These are phyloP conservation scores for Luscinia luscinia DNA, from an alignment of 2,797 vertebrate genomes.

Conservation along the genomic window DNA sequence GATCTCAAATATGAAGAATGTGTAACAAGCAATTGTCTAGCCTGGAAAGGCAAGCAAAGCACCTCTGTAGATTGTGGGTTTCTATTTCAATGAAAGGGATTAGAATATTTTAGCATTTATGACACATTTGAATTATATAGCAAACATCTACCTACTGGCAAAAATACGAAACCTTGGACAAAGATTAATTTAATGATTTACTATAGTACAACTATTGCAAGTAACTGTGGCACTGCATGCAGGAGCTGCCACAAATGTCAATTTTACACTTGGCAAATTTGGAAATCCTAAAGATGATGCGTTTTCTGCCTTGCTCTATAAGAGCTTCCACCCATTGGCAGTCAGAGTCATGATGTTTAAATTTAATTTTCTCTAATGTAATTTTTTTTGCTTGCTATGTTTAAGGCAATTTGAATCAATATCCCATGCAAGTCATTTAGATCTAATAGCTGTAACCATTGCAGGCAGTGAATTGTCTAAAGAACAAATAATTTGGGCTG, in stretches of 20 bases:
- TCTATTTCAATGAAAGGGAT: background rate
- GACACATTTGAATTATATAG: background rate
- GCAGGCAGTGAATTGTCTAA: background rate
- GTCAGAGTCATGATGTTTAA: background rate
- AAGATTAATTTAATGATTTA: background rate
- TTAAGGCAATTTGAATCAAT: constrained; percentile 33
- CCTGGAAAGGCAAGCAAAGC: background rate
- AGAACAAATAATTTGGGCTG: background rate
- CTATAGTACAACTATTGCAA: background rate
- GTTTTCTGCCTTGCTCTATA: background rate
- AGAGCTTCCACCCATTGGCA: background rate
- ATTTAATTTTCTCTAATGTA: constrained; percentile 33
- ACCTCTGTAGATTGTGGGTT: background rate
- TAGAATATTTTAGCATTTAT: background rate
- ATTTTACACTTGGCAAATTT: constrained; percentile 16
- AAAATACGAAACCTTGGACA: background rate
- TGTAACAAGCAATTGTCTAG: background rate
- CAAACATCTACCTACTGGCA: background rate
- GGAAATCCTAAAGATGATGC: background rate
- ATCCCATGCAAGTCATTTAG: background rate
- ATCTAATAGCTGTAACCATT: background rate
- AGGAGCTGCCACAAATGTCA: background rate
- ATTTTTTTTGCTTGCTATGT: background rate
- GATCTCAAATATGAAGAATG: background rate
- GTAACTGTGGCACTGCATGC: background rate